These are phyloP conservation scores for Labrus mixtus DNA, from an alignment of 2,113 vertebrate species.

Conservation along the genomic window DNA sequence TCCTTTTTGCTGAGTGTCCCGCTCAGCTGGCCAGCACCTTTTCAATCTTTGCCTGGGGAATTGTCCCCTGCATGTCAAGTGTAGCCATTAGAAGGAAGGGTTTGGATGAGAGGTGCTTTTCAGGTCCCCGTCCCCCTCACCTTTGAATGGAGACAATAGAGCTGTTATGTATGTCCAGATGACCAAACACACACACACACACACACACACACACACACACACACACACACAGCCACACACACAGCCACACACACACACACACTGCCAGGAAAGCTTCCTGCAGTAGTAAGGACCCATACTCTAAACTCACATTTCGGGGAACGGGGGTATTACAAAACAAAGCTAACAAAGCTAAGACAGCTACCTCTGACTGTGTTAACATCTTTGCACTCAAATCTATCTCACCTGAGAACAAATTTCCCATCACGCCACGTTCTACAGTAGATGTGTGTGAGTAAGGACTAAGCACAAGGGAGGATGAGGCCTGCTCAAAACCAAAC, in stretches of 20 bases:
- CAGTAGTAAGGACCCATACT: slow-evolving; percentile 22
- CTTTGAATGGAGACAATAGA: slow-evolving; percentile 81
- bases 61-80: slow-evolving; percentile 82
- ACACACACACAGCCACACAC: slow-evolving; percentile 63
- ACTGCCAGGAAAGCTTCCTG: slow-evolving; percentile 58
- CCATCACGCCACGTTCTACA: no score
- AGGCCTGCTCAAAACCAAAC: no score
- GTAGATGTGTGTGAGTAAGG: no score
- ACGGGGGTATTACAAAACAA: slow-evolving; percentile 49
- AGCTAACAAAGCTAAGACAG: slow-evolving; percentile 15
- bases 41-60: slow-evolving; percentile 76
- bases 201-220: slow-evolving; percentile 41
- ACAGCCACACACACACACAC: slow-evolving; percentile 35
- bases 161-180: slow-evolving; percentile 78
- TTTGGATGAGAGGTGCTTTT: slow-evolving; percentile 82
- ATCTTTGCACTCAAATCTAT: neutral
- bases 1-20: slow-evolving; percentile 66
- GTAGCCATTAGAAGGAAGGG: slow-evolving; percentile 78
- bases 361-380: slow-evolving; percentile 1
- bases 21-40: slow-evolving; percentile 80
- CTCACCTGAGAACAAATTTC: neutral
- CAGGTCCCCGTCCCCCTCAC: slow-evolving; percentile 77
- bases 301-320: slow-evolving; percentile 57
- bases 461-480: no score
- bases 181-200: slow-evolving; percentile 68